Evolutionary conservation across 2,797 vertebrate species (phyloP), one percentile per base, ranked within the genome.

Genomic region (Labroides dimidiatus): DNA sequence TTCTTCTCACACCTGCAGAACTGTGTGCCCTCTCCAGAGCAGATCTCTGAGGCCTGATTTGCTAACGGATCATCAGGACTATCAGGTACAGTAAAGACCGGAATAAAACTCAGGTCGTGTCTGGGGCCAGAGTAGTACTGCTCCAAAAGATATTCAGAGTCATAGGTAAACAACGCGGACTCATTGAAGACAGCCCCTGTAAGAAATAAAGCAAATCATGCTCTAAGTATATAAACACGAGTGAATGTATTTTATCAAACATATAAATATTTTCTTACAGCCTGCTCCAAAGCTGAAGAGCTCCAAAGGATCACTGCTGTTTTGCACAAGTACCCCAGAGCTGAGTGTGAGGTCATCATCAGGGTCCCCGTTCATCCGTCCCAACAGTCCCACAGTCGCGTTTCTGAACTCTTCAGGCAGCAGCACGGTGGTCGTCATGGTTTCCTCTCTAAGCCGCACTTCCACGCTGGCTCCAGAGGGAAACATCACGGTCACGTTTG

Each of bases 111-210:
- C 2, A 58, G 3, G 37, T 96, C 89, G 16, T 99, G 97, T 86
- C 95, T 96, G 10, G 93, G 82, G 13, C 37, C 81, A 0, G 84
- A 59, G 51, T 82, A 80, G 80, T 95, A 98, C 43, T 84, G 82
- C 8, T 94, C 74, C 80, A 95, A 60, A 70, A 99, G 89, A 44
- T 74, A 68, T 20, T 74, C 33, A 0, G 95, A 94, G 85, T 99
- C 98, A 0, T 99, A 99, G 3, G 97, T 97, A 73, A 99, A 96
- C 72, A 99, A 92, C 12, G 97, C 95, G 1, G 93, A 95, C 11
- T 72, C 10, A 3, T 95, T 96, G 50, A 70, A 42, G 63, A 98
- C 61, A 0, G 94, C 92, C 97, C 97, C 97, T 99, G 85, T 1
- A 64, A 79, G 33, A 87, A 3, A 82, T 27, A 48, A 67, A 8